These are phyloP conservation scores for Damaliscus lunatus DNA, from an alignment of 2,113 vertebrate genomes.

Conservation along the genomic window DNA sequence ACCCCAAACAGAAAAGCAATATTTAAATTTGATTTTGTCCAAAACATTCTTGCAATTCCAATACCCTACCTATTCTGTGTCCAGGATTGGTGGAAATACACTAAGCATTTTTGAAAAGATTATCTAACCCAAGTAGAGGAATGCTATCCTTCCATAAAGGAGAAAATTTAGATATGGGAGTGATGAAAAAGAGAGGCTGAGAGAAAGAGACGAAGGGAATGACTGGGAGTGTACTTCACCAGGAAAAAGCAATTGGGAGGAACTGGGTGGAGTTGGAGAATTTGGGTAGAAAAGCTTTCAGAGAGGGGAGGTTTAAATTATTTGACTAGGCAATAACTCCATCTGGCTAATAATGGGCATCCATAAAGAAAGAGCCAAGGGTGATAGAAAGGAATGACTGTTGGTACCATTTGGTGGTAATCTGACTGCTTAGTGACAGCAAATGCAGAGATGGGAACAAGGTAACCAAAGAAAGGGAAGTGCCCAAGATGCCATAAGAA, in stretches of 20 bases:
- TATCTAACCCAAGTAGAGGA: neutral
- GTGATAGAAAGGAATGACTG: neutral
- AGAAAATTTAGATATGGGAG: neutral
- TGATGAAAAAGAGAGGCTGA: neutral
- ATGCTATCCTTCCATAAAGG: neutral
- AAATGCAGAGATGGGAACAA: neutral
- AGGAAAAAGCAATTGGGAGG: neutral
- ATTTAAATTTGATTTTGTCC: conserved; percentile 32
- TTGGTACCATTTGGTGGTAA: neutral
- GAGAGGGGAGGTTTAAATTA: neutral
- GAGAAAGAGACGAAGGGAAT: neutral
- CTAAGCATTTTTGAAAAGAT: neutral
- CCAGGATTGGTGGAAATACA: neutral
- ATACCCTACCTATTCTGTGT: neutral
- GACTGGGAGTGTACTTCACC: neutral
- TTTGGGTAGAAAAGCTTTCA: neutral
- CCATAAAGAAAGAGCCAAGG: neutral
- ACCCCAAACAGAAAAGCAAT: conserved; percentile 32
- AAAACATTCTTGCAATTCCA: neutral
- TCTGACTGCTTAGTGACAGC: neutral
- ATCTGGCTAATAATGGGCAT: neutral
- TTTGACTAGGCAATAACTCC: neutral
- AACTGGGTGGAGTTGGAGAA: neutral
- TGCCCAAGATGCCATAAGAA: neutral
- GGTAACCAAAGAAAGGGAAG: neutral